Evolutionary conservation across 1,140 invertebrate species (phyloP).

Genomic region (Palaemon carinicauda): DNA sequence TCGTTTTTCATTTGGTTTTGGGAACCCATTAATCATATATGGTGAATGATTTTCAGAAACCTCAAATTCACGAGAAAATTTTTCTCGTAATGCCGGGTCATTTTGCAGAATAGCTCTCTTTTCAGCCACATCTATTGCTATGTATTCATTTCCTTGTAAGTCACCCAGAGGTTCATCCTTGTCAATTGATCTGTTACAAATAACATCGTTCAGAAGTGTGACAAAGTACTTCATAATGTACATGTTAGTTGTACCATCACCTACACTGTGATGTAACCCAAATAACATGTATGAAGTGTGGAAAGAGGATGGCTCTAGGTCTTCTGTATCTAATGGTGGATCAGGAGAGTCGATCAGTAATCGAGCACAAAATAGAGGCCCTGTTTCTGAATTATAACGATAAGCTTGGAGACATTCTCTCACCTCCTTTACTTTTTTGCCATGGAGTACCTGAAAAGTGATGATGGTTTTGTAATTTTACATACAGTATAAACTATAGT

Average conservation of each 20-base stretch:
- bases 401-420: neutral
- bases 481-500: no score
- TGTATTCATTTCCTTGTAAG: neutral
- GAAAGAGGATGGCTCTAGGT: neutral
- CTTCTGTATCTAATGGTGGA: neutral
- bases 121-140: neutral
- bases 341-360: neutral
- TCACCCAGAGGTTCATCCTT: neutral
- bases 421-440: neutral
- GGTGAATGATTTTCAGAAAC: neutral
- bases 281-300: neutral
- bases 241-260: slow-evolving; percentile 25
- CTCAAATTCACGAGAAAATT: neutral
- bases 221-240: neutral
- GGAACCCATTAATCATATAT: neutral
- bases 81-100: neutral
- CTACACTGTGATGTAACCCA: slow-evolving; percentile 18
- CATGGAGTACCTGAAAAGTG: neutral
- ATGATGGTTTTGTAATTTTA: no score
- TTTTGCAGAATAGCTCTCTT: neutral
- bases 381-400: neutral
- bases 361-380: slow-evolving; percentile 11
- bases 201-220: neutral
- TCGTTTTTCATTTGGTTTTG: neutral
- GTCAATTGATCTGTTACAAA: neutral